Conservation (phyloP, 2,888 invertebrate species). For the Agriopis leucophaearia region DNA sequence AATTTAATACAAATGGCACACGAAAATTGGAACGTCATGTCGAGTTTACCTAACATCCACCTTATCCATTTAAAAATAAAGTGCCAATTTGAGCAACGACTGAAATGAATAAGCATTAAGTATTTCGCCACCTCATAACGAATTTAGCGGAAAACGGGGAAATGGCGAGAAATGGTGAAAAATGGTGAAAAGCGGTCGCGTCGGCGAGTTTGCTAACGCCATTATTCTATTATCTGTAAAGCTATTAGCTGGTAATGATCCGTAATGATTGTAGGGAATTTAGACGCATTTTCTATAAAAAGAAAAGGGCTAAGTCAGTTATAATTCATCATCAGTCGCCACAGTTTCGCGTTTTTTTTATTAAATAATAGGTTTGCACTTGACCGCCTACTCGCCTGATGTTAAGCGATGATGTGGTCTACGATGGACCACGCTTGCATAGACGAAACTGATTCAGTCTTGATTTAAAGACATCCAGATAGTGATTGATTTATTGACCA, state of each 20-base stretch:
- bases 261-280: neutral
- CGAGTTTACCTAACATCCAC: neutral
- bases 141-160: constrained; percentile 14
- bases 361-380: too few species aligned
- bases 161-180: constrained; percentile 2
- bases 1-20: constrained; percentile 8
- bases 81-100: constrained; percentile 28
- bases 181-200: neutral
- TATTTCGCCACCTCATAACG: constrained; percentile 29
- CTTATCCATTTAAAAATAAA: constrained; percentile 29
- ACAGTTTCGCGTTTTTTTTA: too few species aligned
- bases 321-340: too few species aligned
- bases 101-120: constrained; percentile 20
- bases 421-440: too few species aligned
- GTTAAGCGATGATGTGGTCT: too few species aligned
- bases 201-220: neutral
- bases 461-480: too few species aligned
- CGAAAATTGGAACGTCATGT: constrained; percentile 18
- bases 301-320: neutral
- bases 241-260: neutral
- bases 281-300: neutral
- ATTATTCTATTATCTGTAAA: neutral
- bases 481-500: too few species aligned
- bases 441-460: too few species aligned
- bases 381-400: too few species aligned